Evolutionary conservation across 2,888 invertebrate species (phyloP).

Genomic region (Cepaea hortensis): DNA sequence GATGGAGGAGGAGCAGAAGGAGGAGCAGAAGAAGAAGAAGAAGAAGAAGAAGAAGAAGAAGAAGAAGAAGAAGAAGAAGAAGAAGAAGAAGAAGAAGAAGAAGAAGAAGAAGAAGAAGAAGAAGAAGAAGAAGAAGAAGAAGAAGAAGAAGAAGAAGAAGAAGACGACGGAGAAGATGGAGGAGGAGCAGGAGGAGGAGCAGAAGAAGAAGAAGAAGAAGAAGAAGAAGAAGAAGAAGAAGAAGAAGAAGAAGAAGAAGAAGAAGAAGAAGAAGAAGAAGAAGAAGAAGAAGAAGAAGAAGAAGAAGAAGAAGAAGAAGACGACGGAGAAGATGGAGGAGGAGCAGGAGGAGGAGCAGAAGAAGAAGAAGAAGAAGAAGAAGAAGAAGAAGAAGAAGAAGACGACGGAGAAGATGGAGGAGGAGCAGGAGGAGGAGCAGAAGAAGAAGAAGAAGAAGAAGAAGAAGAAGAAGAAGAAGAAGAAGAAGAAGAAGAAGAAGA

Average conservation of each 20-base stretch:
- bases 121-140: background rate
- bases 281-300: background rate
- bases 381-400: background rate
- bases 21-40: background rate
- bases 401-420: background rate
- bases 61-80: background rate
- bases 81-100: background rate
- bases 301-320: background rate
- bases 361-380: background rate
- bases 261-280: background rate
- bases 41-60: conserved; percentile 2
- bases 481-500: background rate
- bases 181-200: background rate
- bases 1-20: background rate
- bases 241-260: background rate
- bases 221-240: background rate
- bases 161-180: background rate
- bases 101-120: background rate
- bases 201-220: background rate
- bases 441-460: background rate
- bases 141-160: background rate
- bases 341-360: too few species aligned
- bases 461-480: background rate
- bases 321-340: background rate
- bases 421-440: background rate